phyloP scores from a whole-genome alignment of 2,888 invertebrate genomes.

The Anagyrus pseudococci region DNA sequence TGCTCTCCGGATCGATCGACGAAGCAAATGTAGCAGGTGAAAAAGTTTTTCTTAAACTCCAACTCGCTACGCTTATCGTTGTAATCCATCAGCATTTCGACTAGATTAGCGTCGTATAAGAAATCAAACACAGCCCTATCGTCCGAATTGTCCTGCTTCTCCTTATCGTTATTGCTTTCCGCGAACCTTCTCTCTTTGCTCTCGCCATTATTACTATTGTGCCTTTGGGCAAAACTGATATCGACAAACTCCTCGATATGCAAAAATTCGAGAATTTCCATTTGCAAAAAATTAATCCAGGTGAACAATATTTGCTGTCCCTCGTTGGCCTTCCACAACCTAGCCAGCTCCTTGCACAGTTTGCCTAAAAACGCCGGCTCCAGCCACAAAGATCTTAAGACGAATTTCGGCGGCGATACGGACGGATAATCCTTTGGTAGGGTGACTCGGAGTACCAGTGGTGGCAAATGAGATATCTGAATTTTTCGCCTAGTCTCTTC shows the following conservation, averaged over 20 bases:
- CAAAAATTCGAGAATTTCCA: conserved; percentile 61
- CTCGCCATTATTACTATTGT: conserved; percentile 46
- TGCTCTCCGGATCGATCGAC: conserved; percentile 56
- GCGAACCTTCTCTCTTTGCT: no score
- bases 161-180: no score
- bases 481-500: conserved; percentile 43
- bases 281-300: conserved; percentile 66
- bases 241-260: conserved; percentile 51
- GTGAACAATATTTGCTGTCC: conserved; percentile 64
- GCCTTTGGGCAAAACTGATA: conserved; percentile 51
- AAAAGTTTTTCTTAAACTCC: conserved; percentile 57
- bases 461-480: conserved; percentile 62
- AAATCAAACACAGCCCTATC: no score
- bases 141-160: no score
- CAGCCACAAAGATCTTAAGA: conserved; percentile 66
- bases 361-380: conserved; percentile 46
- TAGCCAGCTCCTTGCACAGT: conserved; percentile 63
- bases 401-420: conserved; percentile 62
- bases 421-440: conserved; percentile 67
- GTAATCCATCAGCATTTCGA: conserved; percentile 53
- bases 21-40: conserved; percentile 67
- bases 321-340: conserved; percentile 64
- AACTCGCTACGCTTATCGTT: conserved; percentile 53
- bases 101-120: no score
- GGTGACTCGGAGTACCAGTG: conserved; percentile 64